Base-by-base conservation (phyloP, 1,140 invertebrate species). In the Drosophila kepulauana region DNA sequence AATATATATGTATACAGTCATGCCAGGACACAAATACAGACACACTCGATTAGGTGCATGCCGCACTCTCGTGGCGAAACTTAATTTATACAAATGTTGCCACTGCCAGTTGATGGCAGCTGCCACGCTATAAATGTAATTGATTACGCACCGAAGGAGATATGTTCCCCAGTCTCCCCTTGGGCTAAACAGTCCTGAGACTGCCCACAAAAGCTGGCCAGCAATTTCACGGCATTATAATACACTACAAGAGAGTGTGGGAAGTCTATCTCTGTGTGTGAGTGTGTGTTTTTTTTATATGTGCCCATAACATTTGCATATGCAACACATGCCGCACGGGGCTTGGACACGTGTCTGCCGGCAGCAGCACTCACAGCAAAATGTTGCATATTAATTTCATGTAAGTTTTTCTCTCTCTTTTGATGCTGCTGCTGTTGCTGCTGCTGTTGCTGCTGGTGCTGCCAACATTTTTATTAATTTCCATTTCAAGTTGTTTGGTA, bases 341-440 rank as follows among this genome's bases (percentile, higher is more conserved):
- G 41, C 3, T 13, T 13, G 41, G 41, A 78, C 78, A 78, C 57
- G 58, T 62, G 72, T 71, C 56, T 71, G 16, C 38, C 56, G 48
- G 59, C 28, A 28, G 49, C 64, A 68, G 25, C 65, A 74, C 71
- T 71, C 69, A 76, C 79, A 80, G 70, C 78, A 84, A 46, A 85
- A 81, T 85, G 67, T 81, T 84, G 78, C 81, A 84, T 84, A 84
- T 84, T 81, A 81, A 84, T 84, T 85, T 63, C 63, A 78, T 76
- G 74, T 81, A 81, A 58, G 67, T 61, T 63, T 63, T 59, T 70
- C 38, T 59, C 51, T 71, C 45, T 30, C 28, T 4, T 51, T 38
- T 68, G 64, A 28, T 38, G 35, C 35, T 38, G 10, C 35, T 33
- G 30, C 5, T 51, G 52, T 30, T 67, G 64, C 28, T 35, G 33